Evolutionary conservation across 2,797 vertebrate genomes (phyloP).

Genomic region (Ctenopoma multispine): DNA sequence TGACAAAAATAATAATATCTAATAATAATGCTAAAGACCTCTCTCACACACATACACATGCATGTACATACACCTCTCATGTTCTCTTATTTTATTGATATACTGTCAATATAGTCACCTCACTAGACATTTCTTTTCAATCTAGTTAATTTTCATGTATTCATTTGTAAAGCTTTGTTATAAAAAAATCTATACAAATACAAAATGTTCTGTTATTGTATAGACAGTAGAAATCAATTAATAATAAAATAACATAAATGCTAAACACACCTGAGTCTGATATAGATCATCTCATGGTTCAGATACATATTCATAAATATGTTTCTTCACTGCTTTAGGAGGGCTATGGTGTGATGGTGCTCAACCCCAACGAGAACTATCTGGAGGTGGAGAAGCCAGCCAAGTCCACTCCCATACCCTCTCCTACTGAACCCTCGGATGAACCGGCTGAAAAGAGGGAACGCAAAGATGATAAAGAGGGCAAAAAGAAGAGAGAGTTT

Average conservation of each 20-base stretch:
- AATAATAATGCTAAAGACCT: too few species aligned
- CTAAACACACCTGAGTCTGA: background rate
- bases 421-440: conserved; percentile 87
- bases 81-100: too few species aligned
- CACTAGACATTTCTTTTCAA: background rate
- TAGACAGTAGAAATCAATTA: background rate
- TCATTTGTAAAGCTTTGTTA: background rate
- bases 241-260: background rate
- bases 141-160: background rate
- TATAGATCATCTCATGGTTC: background rate
- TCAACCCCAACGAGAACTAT: conserved; percentile 99
- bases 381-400: conserved; percentile 94
- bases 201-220: background rate
- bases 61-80: too few species aligned
- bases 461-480: conserved; percentile 93
- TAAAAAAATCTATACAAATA: background rate
- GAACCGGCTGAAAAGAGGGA: conserved; percentile 97
- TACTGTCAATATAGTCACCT: background rate
- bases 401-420: conserved; percentile 79
- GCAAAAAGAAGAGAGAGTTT: conserved; percentile 93
- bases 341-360: conserved; percentile 94
- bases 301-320: conserved; percentile 9
- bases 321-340: conserved; percentile 84
- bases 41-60: too few species aligned
- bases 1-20: background rate